These are phyloP conservation scores for Manacus vitellinus DNA, from an alignment of 2,113 vertebrate species.

Conservation along the genomic window DNA sequence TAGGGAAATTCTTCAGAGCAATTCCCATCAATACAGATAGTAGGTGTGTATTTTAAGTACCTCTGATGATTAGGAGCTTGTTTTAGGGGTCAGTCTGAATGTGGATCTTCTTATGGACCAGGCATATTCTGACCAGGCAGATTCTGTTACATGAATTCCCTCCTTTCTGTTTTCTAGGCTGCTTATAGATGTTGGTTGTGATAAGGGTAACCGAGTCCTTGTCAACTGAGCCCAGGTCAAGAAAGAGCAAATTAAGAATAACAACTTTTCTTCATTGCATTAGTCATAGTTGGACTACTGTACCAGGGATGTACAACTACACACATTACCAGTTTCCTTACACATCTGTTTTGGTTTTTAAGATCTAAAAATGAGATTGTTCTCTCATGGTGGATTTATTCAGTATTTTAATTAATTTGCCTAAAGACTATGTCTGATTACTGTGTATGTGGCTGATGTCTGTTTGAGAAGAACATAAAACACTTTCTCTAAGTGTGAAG, in stretches of 20 bases:
- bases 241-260: not conserved
- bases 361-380: not conserved
- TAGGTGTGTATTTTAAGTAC: not conserved
- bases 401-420: conserved; percentile 5
- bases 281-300: not conserved
- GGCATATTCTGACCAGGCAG: not conserved
- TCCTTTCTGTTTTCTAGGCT: not conserved
- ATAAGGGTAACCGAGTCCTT: not conserved
- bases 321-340: not conserved
- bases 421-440: not conserved
- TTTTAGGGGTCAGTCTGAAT: not conserved
- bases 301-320: not conserved
- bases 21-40: not conserved
- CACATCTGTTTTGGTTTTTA: not conserved
- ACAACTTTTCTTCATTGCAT: not conserved
- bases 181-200: not conserved
- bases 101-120: not conserved
- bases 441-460: not conserved
- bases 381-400: not conserved
- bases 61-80: not conserved
- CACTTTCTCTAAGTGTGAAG: not conserved
- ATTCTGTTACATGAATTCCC: not conserved
- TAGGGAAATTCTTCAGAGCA: not conserved
- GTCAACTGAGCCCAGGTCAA: not conserved
- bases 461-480: not conserved